These are phyloP conservation scores for Brachyhypopomus gauderio DNA, from an alignment of 2,113 vertebrate genomes.

Conservation along the genomic window DNA sequence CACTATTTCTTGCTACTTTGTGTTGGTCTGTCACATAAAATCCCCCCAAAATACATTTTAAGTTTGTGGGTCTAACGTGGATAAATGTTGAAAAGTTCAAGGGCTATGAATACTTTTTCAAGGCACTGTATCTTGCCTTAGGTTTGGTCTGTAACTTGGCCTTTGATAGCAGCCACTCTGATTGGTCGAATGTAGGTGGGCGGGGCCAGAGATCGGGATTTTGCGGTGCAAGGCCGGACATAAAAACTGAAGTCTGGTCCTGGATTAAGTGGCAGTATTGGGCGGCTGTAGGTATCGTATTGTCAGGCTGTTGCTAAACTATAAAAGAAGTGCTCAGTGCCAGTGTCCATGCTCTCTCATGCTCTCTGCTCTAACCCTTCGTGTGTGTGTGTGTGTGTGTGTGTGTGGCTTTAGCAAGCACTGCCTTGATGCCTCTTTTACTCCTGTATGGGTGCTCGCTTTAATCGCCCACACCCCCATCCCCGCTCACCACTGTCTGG, in stretches of 20 bases:
- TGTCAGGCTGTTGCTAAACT: constrained; percentile 72
- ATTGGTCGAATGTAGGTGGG: too few relatives aligned
- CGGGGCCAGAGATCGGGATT: constrained; percentile 64
- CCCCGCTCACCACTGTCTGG: constrained; percentile 70
- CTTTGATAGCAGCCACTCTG: too few relatives aligned
- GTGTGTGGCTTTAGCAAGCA: constrained; percentile 71
- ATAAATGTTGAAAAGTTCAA: too few relatives aligned
- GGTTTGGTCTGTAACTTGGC: too few relatives aligned
- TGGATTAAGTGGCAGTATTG: constrained; percentile 78
- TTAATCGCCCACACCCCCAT: constrained; percentile 76
- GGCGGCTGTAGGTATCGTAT: constrained; percentile 77
- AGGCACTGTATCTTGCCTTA: too few relatives aligned
- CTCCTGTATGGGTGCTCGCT: constrained; percentile 77
- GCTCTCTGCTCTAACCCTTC: constrained; percentile 47
- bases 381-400: constrained; percentile 52
- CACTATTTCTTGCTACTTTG: too few relatives aligned
- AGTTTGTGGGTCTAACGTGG: too few relatives aligned
- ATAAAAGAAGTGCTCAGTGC: constrained; percentile 40
- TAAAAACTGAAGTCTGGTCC: constrained; percentile 73
- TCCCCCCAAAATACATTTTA: too few relatives aligned
- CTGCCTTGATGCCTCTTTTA: constrained; percentile 73
- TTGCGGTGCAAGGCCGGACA: constrained; percentile 55
- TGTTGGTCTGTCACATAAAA: too few relatives aligned
- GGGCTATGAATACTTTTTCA: too few relatives aligned
- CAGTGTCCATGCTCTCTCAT: neutral